phyloP scores from a whole-genome alignment of 2,888 invertebrate species.

The Metopia argyrocephala region DNA sequence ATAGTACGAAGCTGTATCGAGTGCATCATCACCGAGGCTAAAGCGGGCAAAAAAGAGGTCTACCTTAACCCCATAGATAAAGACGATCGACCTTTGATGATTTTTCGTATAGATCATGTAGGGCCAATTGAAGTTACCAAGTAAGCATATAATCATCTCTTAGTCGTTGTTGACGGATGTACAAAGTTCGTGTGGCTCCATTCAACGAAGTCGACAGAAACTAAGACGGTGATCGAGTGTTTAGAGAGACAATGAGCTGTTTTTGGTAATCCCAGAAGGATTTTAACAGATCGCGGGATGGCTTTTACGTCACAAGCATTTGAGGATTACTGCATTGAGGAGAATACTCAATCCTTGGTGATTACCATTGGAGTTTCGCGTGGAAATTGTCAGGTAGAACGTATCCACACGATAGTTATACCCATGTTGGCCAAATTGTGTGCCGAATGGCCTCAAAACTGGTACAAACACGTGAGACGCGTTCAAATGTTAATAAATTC shows the following conservation, averaged over 20 bases:
- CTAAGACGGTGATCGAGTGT: neutral
- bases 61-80: too few relatives aligned
- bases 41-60: too few relatives aligned
- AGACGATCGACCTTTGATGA: too few relatives aligned
- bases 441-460: slow-evolving; percentile 68
- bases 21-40: slow-evolving; percentile 34
- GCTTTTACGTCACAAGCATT: slow-evolving; percentile 7
- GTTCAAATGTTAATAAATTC: too few relatives aligned
- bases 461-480: slow-evolving; percentile 68
- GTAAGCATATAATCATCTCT: neutral
- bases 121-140: slow-evolving; percentile 4
- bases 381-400: slow-evolving; percentile 71
- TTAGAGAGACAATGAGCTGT: neutral
- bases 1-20: neutral
- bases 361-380: slow-evolving; percentile 51
- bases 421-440: slow-evolving; percentile 71
- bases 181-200: neutral
- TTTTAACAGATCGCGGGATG: slow-evolving; percentile 6
- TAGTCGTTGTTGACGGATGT: neutral
- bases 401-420: slow-evolving; percentile 72
- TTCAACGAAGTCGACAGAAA: neutral
- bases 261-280: slow-evolving; percentile 7
- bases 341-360: slow-evolving; percentile 64
- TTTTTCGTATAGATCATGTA: too few relatives aligned
- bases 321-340: neutral